Evolutionary conservation across 2,797 vertebrate genomes (phyloP), one percentile per base, ranked within the genome.

Genomic region (Catamblyrhynchus diadema): DNA sequence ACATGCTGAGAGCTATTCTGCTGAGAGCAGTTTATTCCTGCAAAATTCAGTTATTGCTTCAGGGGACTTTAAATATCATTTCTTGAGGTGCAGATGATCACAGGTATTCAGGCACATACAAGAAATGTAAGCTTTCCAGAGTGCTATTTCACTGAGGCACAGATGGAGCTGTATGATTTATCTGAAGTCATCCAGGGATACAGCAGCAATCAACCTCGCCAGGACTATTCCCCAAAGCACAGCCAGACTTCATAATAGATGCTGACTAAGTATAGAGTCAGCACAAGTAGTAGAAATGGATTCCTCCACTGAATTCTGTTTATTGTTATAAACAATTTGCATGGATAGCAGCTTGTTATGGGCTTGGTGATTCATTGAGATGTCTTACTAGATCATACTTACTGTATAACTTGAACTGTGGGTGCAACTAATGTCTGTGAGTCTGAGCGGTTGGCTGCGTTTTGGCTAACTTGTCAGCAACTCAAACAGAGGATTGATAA

Each of bases 51-150:
- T 88, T 96, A 79, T 81, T 86, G 61, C 93, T 95, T 88, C 50
- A 51, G 88, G 89, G 85, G 62, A 81, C 85, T 91, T 96, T 93
- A 94, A 94, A 90, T 95, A 93, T 83, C 65, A 93, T 90, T 94
- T 72, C 79, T 79, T 78, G 72, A 78, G 62, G 80, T 21, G 12
- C 62, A 81, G 90, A 81, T 90, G 88, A 94, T 95, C 25, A 7
- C 82, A 91, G 88, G 85, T 95, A 81, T 90, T 94, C 75, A 91
- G 85, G 82, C 59, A 57, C 82, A 75, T 51, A 86, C 57, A 51
- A 90, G 77, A 94, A 94, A 86, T 56, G 54, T 44, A 91, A 94
- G 79, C 82, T 94, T 93, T 91, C 44, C 4, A 6, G 32, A 16
- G 54, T 59, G 50, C 62, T 94, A 10, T 90, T 93, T 96, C 65